Base-by-base conservation (phyloP, 2,888 invertebrate genomes). In the Venustoraphidia nigricollis region DNA sequence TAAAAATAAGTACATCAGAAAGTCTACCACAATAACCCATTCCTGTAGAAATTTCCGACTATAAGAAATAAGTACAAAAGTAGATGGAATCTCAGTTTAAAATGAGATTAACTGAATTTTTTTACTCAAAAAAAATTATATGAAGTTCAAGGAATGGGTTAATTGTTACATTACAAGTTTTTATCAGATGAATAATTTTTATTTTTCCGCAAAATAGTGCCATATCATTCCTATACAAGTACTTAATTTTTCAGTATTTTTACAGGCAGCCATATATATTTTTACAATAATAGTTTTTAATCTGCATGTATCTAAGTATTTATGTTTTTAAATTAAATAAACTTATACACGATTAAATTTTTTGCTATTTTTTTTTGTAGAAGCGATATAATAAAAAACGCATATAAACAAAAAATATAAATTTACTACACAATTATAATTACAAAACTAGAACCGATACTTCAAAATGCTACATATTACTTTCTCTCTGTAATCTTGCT, bases 401-500 rank as follows among this genome's bases (percentile, higher is more conserved):
- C 10, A 13, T 47, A 43, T 50, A 48, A 38, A 13, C 34, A 37
- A 41, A 49, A 36, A 48, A 36, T 42, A 49, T 42, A 38, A 36
- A 44, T 49, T 47, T 10, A 14, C 11, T 10, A 27, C 39, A 46
- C 13, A 49, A 44, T 51, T 45, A 52, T 34, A 48, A 48, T 46
- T 43, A 51, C 3, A 17, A 27, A 45, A 13, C 41, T 39, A 46
- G 47, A 48, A 37, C 34, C 43, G 38, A 43, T 36, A 40, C 57
- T 57, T 60, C 72, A 71, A 76, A 73, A 75, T 72, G 65, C 71
- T 71, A 39, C 14, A 39, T 10, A 62, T 73, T 70, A 55, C 80
- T 73, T 69, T 95, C 95, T 55, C 81, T 75, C 63, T 91, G 87
- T 58, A 96, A 73, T 61, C 95, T 77, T 64, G 75, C 78, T 52